Base-by-base conservation (phyloP, 2,888 invertebrate species). In the Limnephilus marmoratus region DNA sequence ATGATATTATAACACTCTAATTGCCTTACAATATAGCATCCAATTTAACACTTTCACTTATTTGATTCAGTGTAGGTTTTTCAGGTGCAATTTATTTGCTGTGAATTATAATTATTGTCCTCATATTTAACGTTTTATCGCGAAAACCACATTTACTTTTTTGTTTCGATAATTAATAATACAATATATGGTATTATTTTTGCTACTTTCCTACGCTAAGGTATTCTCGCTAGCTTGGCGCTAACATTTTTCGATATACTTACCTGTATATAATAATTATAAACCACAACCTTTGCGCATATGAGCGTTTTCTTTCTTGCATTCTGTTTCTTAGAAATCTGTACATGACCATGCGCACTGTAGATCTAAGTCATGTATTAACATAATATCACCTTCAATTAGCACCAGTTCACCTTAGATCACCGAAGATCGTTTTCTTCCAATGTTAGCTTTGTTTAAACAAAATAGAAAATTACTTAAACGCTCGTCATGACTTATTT, bases 321-420 rank as follows among this genome's bases (percentile, higher is more conserved):
- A 68, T 68, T 24, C 68, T 24, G 24, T 68, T 68, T 18, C 68
- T 68, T 5, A 83, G 83, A 83, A 86, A 49, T 86, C 29, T n/a
- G 86, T 49, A 31, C 49, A 86, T 49, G 86, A 31, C 86, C 86
- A 86, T 53, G 86, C 29, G 49, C 45, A 12, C 29, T 85, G 34
- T 82, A 34, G 13, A 83, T 86, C 68, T 7, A 68, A 68, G 68
- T 68, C 68, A 24, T 68, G 68, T 68, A 34, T 86, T n/a, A 86
- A 86, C 34, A 49, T 15, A 53, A 86, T 29, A 86, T 86, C 49
- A 86, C 86, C 86, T 86, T 86, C 86, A 86, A 31, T 86, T 49
- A 86, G 41, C 53, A 15, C 86, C 49, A 24, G 86, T 45, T 86
- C 29, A 86, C 86, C 86, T 86, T 83, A 45, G 86, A 86, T n/a